Percentiles rank a stretch among this genome's conserved stretches.
These are phyloP conservation scores for Scaptomyza hsui DNA, from an alignment of 1,140 invertebrate species.

Conservation along the genomic window DNA sequence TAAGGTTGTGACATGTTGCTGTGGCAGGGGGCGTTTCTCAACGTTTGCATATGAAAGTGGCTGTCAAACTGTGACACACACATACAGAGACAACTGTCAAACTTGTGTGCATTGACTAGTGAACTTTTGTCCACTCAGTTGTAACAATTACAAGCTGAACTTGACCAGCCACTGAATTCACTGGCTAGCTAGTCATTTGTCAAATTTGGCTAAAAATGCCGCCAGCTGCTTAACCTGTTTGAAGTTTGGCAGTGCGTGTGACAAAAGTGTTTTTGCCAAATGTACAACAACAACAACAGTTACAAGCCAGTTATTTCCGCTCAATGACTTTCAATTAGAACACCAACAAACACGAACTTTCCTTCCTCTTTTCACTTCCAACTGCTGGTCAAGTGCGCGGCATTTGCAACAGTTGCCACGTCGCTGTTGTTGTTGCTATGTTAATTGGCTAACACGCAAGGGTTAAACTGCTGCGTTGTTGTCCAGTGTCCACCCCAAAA, in stretches of 20 bases:
- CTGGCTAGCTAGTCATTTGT: slow-evolving; percentile 57
- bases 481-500: slow-evolving; percentile 31
- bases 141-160: slow-evolving; percentile 55
- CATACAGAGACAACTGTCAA: slow-evolving; percentile 57
- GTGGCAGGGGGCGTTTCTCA: slow-evolving; percentile 23
- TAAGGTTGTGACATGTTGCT: slow-evolving; percentile 71
- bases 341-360: slow-evolving; percentile 21
- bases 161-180: slow-evolving; percentile 32
- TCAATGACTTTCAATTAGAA: slow-evolving; percentile 79
- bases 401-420: slow-evolving; percentile 17
- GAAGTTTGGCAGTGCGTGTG: slow-evolving; percentile 38
- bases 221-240: slow-evolving; percentile 73
- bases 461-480: slow-evolving; percentile 35
- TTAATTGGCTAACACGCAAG: slow-evolving; percentile 71
- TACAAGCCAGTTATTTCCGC: slow-evolving; percentile 50
- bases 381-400: slow-evolving; percentile 48
- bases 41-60: slow-evolving; percentile 25
- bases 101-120: slow-evolving; percentile 61
- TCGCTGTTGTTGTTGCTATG: slow-evolving; percentile 43
- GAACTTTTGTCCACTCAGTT: slow-evolving; percentile 59
- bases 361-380: neutral
- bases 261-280: slow-evolving; percentile 50
- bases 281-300: slow-evolving; percentile 45
- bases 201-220: slow-evolving; percentile 56
- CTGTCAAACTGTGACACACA: slow-evolving; percentile 27